phyloP scores from a whole-genome alignment of 2,797 vertebrate genomes.

The Babyrousa celebensis region DNA sequence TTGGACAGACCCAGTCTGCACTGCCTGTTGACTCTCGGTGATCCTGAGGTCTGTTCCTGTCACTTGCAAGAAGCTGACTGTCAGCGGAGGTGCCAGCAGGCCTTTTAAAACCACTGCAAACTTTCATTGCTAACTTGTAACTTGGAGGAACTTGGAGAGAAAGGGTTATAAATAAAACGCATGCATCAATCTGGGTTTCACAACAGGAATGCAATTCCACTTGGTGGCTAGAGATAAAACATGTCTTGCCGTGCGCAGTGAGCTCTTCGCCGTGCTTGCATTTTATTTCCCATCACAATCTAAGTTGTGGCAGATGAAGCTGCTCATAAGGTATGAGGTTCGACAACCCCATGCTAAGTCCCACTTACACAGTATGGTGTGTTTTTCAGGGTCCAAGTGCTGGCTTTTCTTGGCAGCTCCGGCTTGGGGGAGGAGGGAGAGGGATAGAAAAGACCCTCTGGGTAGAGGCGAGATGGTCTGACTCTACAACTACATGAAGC shows the following conservation, averaged over 20 bases:
- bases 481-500: not conserved
- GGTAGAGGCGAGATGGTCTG: not conserved
- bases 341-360: slow-evolving; percentile 72
- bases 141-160: slow-evolving; percentile 80
- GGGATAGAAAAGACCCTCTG: not conserved
- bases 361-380: not conserved
- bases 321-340: slow-evolving; percentile 67
- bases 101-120: slow-evolving; percentile 75
- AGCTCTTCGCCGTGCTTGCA: slow-evolving; percentile 40
- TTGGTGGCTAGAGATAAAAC: slow-evolving; percentile 84
- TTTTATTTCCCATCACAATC: slow-evolving; percentile 83
- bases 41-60: slow-evolving; percentile 53
- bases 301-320: slow-evolving; percentile 82
- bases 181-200: slow-evolving; percentile 81
- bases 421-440: not conserved
- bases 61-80: slow-evolving; percentile 70
- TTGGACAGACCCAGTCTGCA: not conserved
- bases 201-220: slow-evolving; percentile 81
- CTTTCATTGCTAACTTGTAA: slow-evolving; percentile 79
- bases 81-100: slow-evolving; percentile 75
- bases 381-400: slow-evolving; percentile 12
- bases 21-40: slow-evolving; percentile 15
- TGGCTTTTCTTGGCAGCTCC: not conserved
- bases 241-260: slow-evolving; percentile 84
- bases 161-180: slow-evolving; percentile 83